Evolutionary conservation across 2,888 invertebrate species (phyloP).

Genomic region (Homarus gammarus): DNA sequence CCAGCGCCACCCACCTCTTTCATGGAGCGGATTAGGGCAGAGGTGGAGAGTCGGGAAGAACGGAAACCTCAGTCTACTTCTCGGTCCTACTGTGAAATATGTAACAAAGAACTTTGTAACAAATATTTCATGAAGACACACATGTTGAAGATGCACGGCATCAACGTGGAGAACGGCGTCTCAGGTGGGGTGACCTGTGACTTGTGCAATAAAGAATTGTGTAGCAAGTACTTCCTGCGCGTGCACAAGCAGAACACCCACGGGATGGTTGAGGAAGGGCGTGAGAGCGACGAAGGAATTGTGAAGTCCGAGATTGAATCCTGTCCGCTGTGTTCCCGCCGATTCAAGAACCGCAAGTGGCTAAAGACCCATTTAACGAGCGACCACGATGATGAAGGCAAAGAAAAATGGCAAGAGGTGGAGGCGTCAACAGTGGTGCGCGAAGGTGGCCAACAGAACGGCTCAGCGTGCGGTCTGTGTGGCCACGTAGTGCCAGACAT

Average conservation of each 20-base stretch:
- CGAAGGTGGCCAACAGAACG: constrained; percentile 78
- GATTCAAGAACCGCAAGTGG: constrained; percentile 93
- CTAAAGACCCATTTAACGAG: constrained; percentile 91
- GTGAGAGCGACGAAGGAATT: constrained; percentile 58
- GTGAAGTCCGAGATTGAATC: constrained; percentile 81
- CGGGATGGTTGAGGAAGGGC: constrained; percentile 81
- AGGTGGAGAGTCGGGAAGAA: constrained; percentile 74
- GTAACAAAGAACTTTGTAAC: constrained; percentile 99
- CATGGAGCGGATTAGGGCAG: constrained; percentile 70
- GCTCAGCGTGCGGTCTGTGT: constrained; percentile 79
- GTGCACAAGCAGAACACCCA: constrained; percentile 99
- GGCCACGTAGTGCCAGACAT: constrained; percentile 78
- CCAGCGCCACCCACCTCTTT: constrained; percentile 74
- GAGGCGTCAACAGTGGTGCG: constrained; percentile 78
- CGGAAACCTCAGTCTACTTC: constrained; percentile 77
- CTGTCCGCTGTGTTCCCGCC: constrained; percentile 91
- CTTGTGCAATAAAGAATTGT: constrained; percentile 98
- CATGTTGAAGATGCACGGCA: constrained; percentile 99
- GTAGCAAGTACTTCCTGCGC: constrained; percentile 97
- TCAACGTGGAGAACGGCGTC: constrained; percentile 94
- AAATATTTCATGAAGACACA: constrained; percentile 99
- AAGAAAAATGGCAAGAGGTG: constrained; percentile 84
- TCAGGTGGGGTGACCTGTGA: constrained; percentile 97
- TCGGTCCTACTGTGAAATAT: constrained; percentile 94
- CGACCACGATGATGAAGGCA: constrained; percentile 88